Conservation (phyloP, 2,797 vertebrate species). For the Fringilla coelebs region DNA sequence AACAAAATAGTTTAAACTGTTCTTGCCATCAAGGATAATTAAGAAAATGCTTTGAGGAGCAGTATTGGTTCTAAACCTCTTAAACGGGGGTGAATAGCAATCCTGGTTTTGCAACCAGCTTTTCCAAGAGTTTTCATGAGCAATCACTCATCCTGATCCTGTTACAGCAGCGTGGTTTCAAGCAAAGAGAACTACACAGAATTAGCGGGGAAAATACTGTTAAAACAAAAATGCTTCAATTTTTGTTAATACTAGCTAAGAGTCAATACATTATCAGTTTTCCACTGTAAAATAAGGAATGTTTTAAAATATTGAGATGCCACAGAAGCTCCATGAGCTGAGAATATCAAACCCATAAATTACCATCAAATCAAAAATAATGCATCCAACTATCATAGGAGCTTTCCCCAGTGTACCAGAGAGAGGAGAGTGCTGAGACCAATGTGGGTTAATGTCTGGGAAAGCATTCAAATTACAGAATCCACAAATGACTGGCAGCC, state of each 20-base stretch:
- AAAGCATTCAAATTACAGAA: slow-evolving; percentile 33
- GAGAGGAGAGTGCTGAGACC: background rate
- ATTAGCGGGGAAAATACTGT: background rate
- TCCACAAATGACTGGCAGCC: slow-evolving; percentile 1
- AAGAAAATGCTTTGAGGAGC: background rate
- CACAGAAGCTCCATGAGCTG: background rate
- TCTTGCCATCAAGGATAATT: background rate
- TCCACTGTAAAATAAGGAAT: background rate
- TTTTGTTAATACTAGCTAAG: background rate
- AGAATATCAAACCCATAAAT: background rate
- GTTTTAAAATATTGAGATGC: background rate
- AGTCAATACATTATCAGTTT: background rate
- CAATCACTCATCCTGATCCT: background rate
- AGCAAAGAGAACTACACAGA: background rate
- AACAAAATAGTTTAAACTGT: background rate
- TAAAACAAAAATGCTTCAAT: background rate
- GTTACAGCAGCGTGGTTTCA: background rate
- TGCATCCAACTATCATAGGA: background rate
- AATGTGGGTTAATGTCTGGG: slow-evolving; percentile 35
- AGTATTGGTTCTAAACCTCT: background rate
- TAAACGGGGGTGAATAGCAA: background rate
- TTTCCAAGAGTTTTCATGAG: background rate
- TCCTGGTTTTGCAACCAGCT: background rate
- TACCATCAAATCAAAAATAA: background rate
- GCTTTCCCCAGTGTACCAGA: background rate